Conservation (phyloP, 2,797 vertebrate species). For the Lithobates sylvaticus region DNA sequence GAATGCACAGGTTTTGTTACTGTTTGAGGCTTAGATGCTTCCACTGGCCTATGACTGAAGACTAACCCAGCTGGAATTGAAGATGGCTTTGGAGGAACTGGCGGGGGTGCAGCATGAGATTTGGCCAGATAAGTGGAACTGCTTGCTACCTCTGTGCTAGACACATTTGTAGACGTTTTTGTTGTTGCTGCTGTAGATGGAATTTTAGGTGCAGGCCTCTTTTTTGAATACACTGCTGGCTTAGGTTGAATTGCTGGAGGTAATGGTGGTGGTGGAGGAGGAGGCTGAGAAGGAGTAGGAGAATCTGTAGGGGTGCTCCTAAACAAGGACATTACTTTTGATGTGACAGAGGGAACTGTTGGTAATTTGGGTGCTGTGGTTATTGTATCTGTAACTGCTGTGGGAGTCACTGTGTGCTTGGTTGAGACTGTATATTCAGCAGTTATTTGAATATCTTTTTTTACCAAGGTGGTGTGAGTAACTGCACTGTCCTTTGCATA, state of each 20-base stretch:
- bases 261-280: slow-evolving; percentile 78
- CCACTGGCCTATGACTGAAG: slow-evolving; percentile 88
- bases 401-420: slow-evolving; percentile 75
- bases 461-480: slow-evolving; percentile 54
- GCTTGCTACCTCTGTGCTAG: slow-evolving; percentile 41
- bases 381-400: slow-evolving; percentile 72
- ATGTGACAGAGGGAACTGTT: slow-evolving; percentile 73
- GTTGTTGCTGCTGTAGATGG: slow-evolving; percentile 73
- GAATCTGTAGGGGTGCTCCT: slow-evolving; percentile 87
- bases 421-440: slow-evolving; percentile 32
- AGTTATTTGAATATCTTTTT: slow-evolving; percentile 13
- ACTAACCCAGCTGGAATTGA: slow-evolving; percentile 91
- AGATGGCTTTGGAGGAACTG: slow-evolving; percentile 93
- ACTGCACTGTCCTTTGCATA: slow-evolving; percentile 57
- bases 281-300: slow-evolving; percentile 70
- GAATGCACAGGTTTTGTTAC: slow-evolving; percentile 85
- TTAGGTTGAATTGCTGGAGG: slow-evolving; percentile 89
- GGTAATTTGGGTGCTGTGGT: slow-evolving; percentile 68
- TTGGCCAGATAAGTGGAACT: slow-evolving; percentile 74
- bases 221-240: slow-evolving; percentile 89
- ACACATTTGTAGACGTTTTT: slow-evolving; percentile 62
- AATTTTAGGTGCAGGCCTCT: slow-evolving; percentile 77
- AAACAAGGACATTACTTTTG: slow-evolving; percentile 78
- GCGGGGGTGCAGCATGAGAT: slow-evolving; percentile 83
- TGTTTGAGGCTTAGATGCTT: slow-evolving; percentile 90